Evolutionary conservation across 1,140 invertebrate genomes (phyloP).

Genomic region (Pogonognathellus flavescens): DNA sequence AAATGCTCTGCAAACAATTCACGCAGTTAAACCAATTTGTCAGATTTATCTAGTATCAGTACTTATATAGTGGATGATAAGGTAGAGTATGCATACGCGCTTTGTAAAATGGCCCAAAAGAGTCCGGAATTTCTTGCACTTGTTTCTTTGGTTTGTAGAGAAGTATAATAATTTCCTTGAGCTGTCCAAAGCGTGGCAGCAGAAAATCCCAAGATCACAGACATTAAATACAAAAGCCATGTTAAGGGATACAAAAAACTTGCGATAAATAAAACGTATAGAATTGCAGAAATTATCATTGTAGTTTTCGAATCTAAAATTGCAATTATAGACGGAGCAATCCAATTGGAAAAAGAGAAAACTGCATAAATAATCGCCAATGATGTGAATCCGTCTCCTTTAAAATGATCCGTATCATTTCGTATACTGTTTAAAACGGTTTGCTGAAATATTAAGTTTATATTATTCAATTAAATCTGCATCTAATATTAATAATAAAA

Average conservation of each 20-base stretch:
- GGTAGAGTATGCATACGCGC: no score
- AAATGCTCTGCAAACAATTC: constrained; percentile 79
- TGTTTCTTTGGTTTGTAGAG: constrained; percentile 87
- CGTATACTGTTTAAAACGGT: constrained; percentile 87
- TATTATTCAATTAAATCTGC: not conserved
- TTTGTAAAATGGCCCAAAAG: constrained; percentile 95
- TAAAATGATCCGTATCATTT: constrained; percentile 80
- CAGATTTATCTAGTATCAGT: no score
- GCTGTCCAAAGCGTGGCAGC: constrained; percentile 83
- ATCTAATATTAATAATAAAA: not conserved
- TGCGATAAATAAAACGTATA: constrained; percentile 72
- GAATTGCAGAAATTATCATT: constrained; percentile 81
- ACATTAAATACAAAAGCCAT: constrained; percentile 87
- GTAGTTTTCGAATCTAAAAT: constrained; percentile 84
- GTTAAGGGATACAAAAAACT: constrained; percentile 87
- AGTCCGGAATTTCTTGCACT: constrained; percentile 94
- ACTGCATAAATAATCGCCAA: constrained; percentile 91
- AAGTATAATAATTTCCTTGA: constrained; percentile 92
- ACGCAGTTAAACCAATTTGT: no score
- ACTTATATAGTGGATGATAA: no score
- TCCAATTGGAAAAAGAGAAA: constrained; percentile 91
- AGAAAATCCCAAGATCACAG: constrained; percentile 88
- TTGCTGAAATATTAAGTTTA: constrained; percentile 79
- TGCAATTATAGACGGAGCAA: constrained; percentile 89
- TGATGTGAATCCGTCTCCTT: constrained; percentile 88